Evolutionary conservation across 1,140 invertebrate genomes (phyloP).

Genomic region (Andricus grossulariae): DNA sequence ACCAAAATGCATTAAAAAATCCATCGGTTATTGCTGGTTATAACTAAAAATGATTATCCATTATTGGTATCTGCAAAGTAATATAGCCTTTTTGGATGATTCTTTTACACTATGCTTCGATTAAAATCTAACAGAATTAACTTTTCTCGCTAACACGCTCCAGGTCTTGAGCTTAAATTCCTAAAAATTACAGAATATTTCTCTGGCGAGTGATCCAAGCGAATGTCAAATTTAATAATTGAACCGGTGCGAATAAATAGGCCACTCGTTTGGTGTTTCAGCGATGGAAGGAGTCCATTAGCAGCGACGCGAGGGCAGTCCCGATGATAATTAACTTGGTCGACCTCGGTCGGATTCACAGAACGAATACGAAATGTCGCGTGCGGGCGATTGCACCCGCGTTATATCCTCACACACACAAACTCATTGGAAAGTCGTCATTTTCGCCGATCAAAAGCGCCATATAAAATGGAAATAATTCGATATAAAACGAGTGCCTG

Average conservation of each 20-base stretch:
- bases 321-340: constrained; percentile 63
- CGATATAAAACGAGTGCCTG: constrained; percentile 60
- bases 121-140: not conserved
- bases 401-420: constrained; percentile 8
- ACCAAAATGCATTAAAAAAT: not conserved
- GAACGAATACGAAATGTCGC: constrained; percentile 52
- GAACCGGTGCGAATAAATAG: constrained; percentile 36
- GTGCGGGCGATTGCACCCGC: constrained; percentile 18
- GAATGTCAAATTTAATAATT: constrained; percentile 17
- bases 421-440: constrained; percentile 40
- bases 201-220: not conserved
- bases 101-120: no score
- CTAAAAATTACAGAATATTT: constrained; percentile 24
- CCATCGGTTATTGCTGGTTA: no score
- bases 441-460: constrained; percentile 59
- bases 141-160: not conserved
- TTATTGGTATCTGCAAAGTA: no score
- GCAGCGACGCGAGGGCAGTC: constrained; percentile 51
- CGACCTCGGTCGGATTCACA: constrained; percentile 45
- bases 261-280: constrained; percentile 31
- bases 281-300: constrained; percentile 59
- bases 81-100: no score
- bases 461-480: constrained; percentile 70
- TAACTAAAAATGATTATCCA: no score
- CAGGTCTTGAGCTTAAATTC: not conserved